A percentile compares a stretch with the other conserved stretches of the same genome.
Conservation (phyloP, 2,888 invertebrate genomes). For the Mystacides longicornis region DNA sequence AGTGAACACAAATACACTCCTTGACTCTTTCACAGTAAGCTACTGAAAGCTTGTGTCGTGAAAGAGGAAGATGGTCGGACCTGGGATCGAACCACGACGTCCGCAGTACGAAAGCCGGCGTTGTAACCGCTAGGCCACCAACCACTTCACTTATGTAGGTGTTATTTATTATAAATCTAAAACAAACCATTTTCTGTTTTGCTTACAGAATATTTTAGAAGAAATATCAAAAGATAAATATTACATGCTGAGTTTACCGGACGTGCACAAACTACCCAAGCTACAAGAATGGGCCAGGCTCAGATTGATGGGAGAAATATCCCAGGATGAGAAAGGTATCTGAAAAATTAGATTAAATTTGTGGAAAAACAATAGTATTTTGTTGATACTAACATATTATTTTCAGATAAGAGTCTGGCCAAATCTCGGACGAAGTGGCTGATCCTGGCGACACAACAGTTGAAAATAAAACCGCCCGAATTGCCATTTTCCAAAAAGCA, state of each 20-base stretch:
- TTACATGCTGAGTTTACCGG: constrained; percentile 7
- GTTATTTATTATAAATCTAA: too few species aligned
- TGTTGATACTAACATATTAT: background rate
- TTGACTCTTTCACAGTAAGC: too few species aligned
- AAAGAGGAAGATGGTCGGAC: too few species aligned
- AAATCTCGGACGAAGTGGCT: constrained; percentile 1
- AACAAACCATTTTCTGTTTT: background rate
- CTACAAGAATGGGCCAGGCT: constrained; percentile 17
- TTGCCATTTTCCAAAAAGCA: constrained; percentile 7
- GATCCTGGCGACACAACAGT: background rate
- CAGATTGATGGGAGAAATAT: constrained; percentile 11
- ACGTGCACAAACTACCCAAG: constrained; percentile 11
- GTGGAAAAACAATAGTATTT: background rate
- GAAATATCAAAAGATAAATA: constrained; percentile 8
- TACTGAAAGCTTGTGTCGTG: too few species aligned
- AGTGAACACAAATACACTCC: too few species aligned
- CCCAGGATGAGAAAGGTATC: constrained; percentile 11
- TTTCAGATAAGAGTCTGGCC: background rate
- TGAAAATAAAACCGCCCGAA: constrained; percentile 1
- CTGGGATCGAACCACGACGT: too few species aligned
- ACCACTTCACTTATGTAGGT: too few species aligned
- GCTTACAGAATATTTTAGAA: constrained; percentile 8
- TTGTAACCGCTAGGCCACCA: too few species aligned
- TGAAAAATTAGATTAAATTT: background rate
- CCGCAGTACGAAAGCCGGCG: too few species aligned